Evolutionary conservation across 1,140 invertebrate genomes (phyloP).

Genomic region (Proales similis): DNA sequence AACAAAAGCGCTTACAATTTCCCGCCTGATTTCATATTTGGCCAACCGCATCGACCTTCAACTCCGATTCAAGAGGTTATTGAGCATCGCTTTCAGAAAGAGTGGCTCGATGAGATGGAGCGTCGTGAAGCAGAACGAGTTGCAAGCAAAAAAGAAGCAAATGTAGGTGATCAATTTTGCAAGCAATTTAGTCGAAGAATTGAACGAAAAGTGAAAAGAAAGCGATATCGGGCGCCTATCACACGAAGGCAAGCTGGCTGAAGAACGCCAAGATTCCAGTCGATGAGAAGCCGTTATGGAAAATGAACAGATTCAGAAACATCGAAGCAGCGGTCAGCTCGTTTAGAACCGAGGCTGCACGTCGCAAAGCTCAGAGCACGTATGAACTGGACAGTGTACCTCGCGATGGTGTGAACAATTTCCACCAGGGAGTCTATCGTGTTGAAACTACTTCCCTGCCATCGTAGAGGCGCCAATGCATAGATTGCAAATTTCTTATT

Average conservation of each 20-base stretch:
- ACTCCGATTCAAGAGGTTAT: conserved; percentile 35
- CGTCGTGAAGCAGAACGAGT: conserved; percentile 5
- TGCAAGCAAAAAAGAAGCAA: conserved; percentile 11
- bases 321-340: conserved; percentile 18
- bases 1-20: not conserved
- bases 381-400: conserved; percentile 27
- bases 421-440: conserved; percentile 30
- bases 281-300: conserved; percentile 35
- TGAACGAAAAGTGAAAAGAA: not conserved
- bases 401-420: conserved; percentile 22
- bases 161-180: not conserved
- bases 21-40: conserved; percentile 3
- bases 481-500: not conserved
- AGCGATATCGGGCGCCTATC: conserved; percentile 27
- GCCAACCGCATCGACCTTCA: conserved; percentile 31
- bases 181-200: not conserved
- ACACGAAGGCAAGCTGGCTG: conserved; percentile 31
- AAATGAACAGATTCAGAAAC: conserved; percentile 32
- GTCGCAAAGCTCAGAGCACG: conserved; percentile 15
- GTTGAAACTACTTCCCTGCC: conserved; percentile 33
- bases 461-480: not conserved
- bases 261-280: conserved; percentile 37
- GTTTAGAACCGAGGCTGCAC: not conserved
- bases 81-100: conserved; percentile 20
- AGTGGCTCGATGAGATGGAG: conserved; percentile 35